Conservation (phyloP, 2,888 invertebrate species). For the Oscheius sp. region DNA sequence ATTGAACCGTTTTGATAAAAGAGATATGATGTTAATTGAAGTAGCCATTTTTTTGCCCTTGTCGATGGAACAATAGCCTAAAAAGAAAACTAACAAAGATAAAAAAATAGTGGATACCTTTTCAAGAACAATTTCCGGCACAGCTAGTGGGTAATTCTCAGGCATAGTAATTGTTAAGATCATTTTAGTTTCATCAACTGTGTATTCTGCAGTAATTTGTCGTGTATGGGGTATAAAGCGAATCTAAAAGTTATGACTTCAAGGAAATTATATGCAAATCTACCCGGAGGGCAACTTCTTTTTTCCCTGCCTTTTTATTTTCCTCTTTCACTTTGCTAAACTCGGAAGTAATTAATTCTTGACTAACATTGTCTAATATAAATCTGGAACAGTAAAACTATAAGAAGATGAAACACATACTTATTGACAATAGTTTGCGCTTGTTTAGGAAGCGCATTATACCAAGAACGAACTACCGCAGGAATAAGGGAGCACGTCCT, state of each 20-base stretch:
- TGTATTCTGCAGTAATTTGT: slow-evolving; percentile 84
- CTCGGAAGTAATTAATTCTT: slow-evolving; percentile 68
- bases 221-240: slow-evolving; percentile 68
- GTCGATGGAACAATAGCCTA: slow-evolving; percentile 76
- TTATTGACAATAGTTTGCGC: slow-evolving; percentile 69
- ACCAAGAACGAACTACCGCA: slow-evolving; percentile 72
- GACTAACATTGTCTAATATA: slow-evolving; percentile 18
- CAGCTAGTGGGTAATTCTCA: slow-evolving; percentile 84
- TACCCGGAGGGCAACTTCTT: slow-evolving; percentile 5
- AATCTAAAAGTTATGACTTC: slow-evolving; percentile 38
- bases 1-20: slow-evolving; percentile 84
- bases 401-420: too few relatives aligned
- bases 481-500: slow-evolving; percentile 71
- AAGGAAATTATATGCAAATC: background rate
- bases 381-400: too few relatives aligned
- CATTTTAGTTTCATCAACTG: slow-evolving; percentile 83
- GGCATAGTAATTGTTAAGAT: slow-evolving; percentile 83
- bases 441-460: slow-evolving; percentile 70
- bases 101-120: too few relatives aligned
- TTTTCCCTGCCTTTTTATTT: slow-evolving; percentile 39
- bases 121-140: slow-evolving; percentile 79
- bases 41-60: slow-evolving; percentile 81
- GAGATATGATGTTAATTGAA: slow-evolving; percentile 85
- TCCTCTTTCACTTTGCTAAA: slow-evolving; percentile 64
- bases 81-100: background rate